Evolutionary conservation across 2,888 invertebrate species (phyloP).

Genomic region (Brachyopa scutellaris): DNA sequence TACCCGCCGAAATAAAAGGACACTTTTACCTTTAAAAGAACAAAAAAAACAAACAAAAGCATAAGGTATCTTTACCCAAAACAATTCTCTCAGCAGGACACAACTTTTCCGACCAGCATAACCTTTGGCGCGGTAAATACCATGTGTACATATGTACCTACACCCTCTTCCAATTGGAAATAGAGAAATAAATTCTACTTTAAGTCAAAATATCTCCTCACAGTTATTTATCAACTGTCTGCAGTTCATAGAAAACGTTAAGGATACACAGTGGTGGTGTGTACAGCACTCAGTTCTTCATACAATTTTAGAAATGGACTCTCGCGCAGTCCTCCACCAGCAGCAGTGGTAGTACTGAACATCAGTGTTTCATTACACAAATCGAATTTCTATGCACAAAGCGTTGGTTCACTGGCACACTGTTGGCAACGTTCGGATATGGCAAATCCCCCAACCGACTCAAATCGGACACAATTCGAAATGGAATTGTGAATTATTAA

Average conservation of each 20-base stretch:
- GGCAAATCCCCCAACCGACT: slow-evolving; percentile 76
- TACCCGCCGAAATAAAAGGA: background rate
- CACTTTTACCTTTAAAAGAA: no score
- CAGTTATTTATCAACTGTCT: slow-evolving; percentile 78
- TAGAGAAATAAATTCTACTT: slow-evolving; percentile 78
- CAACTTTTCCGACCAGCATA: slow-evolving; percentile 8
- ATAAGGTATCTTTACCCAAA: slow-evolving; percentile 29
- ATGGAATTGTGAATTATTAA: slow-evolving; percentile 81
- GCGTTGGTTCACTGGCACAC: slow-evolving; percentile 75
- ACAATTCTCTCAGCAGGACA: slow-evolving; percentile 40
- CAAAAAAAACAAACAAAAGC: slow-evolving; percentile 3
- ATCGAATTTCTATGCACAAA: slow-evolving; percentile 74
- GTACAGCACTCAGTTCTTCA: slow-evolving; percentile 5
- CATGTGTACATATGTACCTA: background rate
- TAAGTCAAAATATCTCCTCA: slow-evolving; percentile 78
- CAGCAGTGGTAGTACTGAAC: background rate
- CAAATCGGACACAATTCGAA: slow-evolving; percentile 80
- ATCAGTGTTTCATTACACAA: slow-evolving; percentile 69
- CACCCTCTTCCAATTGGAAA: slow-evolving; percentile 30
- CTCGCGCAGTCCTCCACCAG: slow-evolving; percentile 8
- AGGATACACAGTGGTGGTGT: slow-evolving; percentile 49
- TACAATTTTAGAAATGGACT: slow-evolving; percentile 68
- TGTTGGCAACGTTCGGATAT: slow-evolving; percentile 73
- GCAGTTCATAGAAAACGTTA: slow-evolving; percentile 60
- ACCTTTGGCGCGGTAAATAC: slow-evolving; percentile 11